Conservation (phyloP, 2,888 invertebrate species). For the Chrysolina americana region DNA sequence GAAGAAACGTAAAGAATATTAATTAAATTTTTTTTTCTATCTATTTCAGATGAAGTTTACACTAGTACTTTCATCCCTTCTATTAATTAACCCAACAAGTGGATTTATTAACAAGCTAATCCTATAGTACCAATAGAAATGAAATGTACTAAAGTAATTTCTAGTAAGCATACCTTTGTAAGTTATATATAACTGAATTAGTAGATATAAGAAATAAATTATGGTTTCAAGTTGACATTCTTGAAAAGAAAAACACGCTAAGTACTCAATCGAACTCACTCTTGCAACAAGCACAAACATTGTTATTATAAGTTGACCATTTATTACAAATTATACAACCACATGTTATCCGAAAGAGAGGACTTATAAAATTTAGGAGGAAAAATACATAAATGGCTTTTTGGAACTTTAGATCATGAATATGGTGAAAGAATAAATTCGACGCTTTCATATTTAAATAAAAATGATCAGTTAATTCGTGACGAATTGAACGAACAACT, state of each 20-base stretch:
- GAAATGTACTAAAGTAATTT: neutral
- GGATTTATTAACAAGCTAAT: neutral
- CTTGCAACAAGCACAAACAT: constrained; percentile 23
- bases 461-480: no score
- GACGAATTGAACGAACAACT: constrained; percentile 2
- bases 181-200: neutral
- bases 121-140: neutral
- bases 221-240: neutral
- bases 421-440: no score
- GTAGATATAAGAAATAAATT: no score
- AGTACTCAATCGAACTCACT: constrained; percentile 2
- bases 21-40: neutral
- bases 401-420: no score
- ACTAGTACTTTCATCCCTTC: neutral
- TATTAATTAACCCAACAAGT: neutral
- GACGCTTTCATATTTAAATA: no score
- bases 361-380: no score
- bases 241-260: neutral
- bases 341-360: constrained; percentile 4
- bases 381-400: constrained; percentile 9
- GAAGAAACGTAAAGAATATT: constrained; percentile 24
- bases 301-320: constrained; percentile 16
- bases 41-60: neutral
- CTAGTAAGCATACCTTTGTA: neutral
- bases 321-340: constrained; percentile 25